Conservation (phyloP, 2,888 invertebrate genomes). For the Drosophila neotestacea region DNA sequence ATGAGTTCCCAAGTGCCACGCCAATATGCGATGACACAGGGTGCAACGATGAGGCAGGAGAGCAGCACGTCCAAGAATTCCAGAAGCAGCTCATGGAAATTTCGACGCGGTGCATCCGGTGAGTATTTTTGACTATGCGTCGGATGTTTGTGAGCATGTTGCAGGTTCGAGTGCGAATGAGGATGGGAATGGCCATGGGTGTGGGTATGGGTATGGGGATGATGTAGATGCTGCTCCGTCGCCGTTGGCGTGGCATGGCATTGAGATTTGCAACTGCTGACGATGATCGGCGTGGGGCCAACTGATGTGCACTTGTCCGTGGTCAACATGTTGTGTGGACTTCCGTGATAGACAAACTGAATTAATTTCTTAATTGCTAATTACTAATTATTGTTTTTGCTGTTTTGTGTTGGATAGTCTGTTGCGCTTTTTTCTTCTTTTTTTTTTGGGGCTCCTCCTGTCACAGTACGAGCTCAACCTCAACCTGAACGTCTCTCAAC, state of each 20-base stretch:
- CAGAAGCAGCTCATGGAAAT: slow-evolving; percentile 85
- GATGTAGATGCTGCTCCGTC: slow-evolving; percentile 34
- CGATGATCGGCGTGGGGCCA: slow-evolving; percentile 57
- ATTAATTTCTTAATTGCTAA: slow-evolving; percentile 41
- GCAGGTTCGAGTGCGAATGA: slow-evolving; percentile 33
- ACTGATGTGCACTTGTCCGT: slow-evolving; percentile 60
- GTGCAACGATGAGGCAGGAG: slow-evolving; percentile 90
- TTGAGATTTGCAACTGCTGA: slow-evolving; percentile 56
- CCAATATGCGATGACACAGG: slow-evolving; percentile 94
- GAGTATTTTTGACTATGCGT: slow-evolving; percentile 44
- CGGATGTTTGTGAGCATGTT: slow-evolving; percentile 43
- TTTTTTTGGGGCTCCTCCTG: slow-evolving; percentile 22
- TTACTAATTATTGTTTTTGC: slow-evolving; percentile 26
- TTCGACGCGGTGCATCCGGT: slow-evolving; percentile 63
- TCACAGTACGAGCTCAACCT: slow-evolving; percentile 15
- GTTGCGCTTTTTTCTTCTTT: slow-evolving; percentile 15
- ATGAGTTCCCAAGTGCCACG: slow-evolving; percentile 93
- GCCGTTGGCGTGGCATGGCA: slow-evolving; percentile 38
- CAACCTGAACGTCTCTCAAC: slow-evolving; percentile 46
- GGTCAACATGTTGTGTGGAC: slow-evolving; percentile 47
- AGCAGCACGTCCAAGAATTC: slow-evolving; percentile 90
- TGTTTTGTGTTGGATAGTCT: slow-evolving; percentile 1
- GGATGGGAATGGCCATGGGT: slow-evolving; percentile 18
- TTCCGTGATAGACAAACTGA: slow-evolving; percentile 6
- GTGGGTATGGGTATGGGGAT: slow-evolving; percentile 31